Base-by-base conservation (phyloP, 1,140 invertebrate species). In the Capitella teleta region DNA sequence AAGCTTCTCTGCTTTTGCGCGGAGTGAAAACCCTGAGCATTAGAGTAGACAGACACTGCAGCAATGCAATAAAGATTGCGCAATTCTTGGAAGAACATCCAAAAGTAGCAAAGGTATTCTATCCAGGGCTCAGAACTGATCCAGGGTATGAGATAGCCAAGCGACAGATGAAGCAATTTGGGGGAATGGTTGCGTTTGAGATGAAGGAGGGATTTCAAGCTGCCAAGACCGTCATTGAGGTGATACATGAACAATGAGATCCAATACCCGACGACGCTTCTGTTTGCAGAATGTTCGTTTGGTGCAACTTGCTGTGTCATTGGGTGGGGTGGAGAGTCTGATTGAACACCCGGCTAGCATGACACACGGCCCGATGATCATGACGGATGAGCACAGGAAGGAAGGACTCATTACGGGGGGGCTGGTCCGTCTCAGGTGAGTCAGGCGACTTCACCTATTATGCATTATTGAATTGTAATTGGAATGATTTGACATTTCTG, bases 271-370 rank as follows among this genome's bases (percentile, higher is more conserved):
- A n/a, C n/a, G n/a, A 10, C 30, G n/a, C n/a, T 32, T 32, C 8
- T 32, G n/a, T 32, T 32, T 26, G 36, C 18, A 68, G 65, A 59
- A 42, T 49, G 5, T 66, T 3, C 53, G 57, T 24, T 43, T 74
- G 12, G 62, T 96, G 59, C 81, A 79, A 1, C 68, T 96, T 18
- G 92, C 93, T 5, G 91, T 95, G 68, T 95, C 89, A 64, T 76
- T 98, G 26, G 94, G 94, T 40, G 91, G 92, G 40, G 92, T 85
- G 59, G 91, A 97, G 65, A 93, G 87, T 65, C 78, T 98, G 26
- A 71, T 78, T 34, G 77, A 80, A 60, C 68, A 72, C 40, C 66
- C 71, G 30, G 63, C 59, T n/a, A 59, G 62, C 25, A 74, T 74
- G 72, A 74, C 68, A 4, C 74, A 76, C 54, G 72, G 72, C 3